Percentiles rank a stretch among this genome's conserved stretches.
Evolutionary conservation across 1,140 invertebrate genomes (phyloP).

Genomic region (Meloidogyne exigua): DNA sequence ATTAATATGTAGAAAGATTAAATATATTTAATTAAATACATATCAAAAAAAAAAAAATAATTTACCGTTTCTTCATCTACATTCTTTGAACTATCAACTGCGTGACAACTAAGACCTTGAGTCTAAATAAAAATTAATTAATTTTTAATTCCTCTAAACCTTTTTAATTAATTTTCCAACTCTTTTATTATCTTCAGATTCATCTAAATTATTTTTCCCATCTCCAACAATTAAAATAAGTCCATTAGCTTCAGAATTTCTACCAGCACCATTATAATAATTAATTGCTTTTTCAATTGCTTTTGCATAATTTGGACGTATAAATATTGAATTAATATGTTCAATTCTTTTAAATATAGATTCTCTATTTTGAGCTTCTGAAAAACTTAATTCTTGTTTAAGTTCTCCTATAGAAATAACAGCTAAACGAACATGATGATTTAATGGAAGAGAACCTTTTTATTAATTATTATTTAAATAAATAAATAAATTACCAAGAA

Average conservation of each 20-base stretch:
- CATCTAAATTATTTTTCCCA: slow-evolving; percentile 39
- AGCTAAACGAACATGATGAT: slow-evolving; percentile 40
- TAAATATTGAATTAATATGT: slow-evolving; percentile 32
- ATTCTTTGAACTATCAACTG: slow-evolving; percentile 51
- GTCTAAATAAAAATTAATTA: slow-evolving; percentile 30
- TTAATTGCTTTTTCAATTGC: slow-evolving; percentile 39
- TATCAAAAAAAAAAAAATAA: not conserved
- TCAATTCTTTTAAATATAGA: slow-evolving; percentile 42
- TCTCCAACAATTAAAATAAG: slow-evolving; percentile 51
- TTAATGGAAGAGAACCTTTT: slow-evolving; percentile 47
- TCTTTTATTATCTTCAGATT: slow-evolving; percentile 31
- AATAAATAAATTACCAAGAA: slow-evolving; percentile 36
- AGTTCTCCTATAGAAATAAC: slow-evolving; percentile 41
- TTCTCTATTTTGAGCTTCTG: slow-evolving; percentile 41
- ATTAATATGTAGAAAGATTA: too few relatives aligned
- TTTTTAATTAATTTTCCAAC: slow-evolving; percentile 34
- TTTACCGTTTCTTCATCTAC: slow-evolving; percentile 36
- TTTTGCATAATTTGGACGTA: slow-evolving; percentile 45
- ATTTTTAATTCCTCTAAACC: slow-evolving; percentile 6
- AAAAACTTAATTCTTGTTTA: slow-evolving; percentile 42
- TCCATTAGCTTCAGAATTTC: slow-evolving; percentile 39
- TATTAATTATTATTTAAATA: not conserved
- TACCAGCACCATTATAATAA: slow-evolving; percentile 41
- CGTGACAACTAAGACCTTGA: slow-evolving; percentile 36
- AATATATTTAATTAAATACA: too few relatives aligned